These are phyloP conservation scores for Sminthurides bifidus DNA, from an alignment of 1,140 invertebrate genomes.

Conservation along the genomic window DNA sequence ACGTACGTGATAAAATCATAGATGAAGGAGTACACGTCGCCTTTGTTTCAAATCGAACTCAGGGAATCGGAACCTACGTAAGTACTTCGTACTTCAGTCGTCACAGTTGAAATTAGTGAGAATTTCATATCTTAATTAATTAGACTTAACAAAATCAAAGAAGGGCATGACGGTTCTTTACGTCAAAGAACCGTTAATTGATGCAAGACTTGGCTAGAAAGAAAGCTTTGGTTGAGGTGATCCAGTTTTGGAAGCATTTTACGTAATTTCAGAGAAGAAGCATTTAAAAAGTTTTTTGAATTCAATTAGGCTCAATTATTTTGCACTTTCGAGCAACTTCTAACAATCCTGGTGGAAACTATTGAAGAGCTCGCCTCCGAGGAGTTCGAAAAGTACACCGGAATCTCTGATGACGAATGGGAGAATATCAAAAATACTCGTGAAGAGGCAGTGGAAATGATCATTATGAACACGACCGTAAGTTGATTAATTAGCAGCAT, in stretches of 20 bases:
- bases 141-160: too few species aligned
- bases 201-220: too few species aligned
- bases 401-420: slow-evolving; percentile 69
- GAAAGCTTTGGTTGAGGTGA: too few species aligned
- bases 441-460: slow-evolving; percentile 17
- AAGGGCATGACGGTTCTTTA: too few species aligned
- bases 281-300: neutral
- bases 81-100: too few species aligned
- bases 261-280: neutral
- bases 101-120: too few species aligned
- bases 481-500: neutral
- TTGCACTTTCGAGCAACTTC: slow-evolving; percentile 51
- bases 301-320: slow-evolving; percentile 46
- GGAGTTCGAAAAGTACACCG: slow-evolving; percentile 54
- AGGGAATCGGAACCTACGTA: neutral
- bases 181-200: too few species aligned
- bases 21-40: slow-evolving; percentile 71
- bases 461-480: slow-evolving; percentile 18
- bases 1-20: slow-evolving; percentile 40
- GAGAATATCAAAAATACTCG: slow-evolving; percentile 58
- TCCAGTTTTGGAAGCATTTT: neutral
- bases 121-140: too few species aligned
- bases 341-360: slow-evolving; percentile 47
- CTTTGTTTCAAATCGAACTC: slow-evolving; percentile 52
- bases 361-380: slow-evolving; percentile 51